Conservation (phyloP, 1,140 invertebrate genomes). For the Augochlora pura region DNA sequence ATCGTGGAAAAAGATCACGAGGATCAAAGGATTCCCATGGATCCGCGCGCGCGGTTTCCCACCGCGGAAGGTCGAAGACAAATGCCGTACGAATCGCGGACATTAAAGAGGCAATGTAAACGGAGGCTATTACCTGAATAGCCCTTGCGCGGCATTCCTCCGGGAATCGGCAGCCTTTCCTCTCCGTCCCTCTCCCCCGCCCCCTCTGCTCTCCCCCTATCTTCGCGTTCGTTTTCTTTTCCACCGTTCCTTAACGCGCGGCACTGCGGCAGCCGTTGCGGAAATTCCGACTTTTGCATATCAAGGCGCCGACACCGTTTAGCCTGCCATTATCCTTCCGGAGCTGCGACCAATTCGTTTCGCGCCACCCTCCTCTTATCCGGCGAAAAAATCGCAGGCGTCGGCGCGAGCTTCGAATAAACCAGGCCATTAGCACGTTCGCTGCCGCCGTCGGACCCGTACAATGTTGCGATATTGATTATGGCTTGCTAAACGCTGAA, state of each 20-base stretch:
- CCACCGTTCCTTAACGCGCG: constrained; percentile 42
- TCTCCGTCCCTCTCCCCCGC: constrained; percentile 19
- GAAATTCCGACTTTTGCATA: constrained; percentile 65
- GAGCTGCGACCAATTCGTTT: constrained; percentile 53
- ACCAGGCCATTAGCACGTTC: no score
- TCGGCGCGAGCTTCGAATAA: neutral
- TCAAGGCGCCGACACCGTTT: constrained; percentile 65
- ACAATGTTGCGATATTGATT: no score
- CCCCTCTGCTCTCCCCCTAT: no score
- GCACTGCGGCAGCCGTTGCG: constrained; percentile 23
- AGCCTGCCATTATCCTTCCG: constrained; percentile 51
- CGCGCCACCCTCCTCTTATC: constrained; percentile 4
- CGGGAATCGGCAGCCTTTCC: constrained; percentile 18
- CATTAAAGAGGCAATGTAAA: constrained; percentile 63
- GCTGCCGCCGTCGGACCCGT: no score
- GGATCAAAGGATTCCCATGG: constrained; percentile 49
- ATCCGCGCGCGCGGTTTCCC: neutral
- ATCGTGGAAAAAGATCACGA: constrained; percentile 38
- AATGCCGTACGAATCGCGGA: constrained; percentile 53
- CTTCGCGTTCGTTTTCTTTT: constrained; percentile 30
- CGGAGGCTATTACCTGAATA: constrained; percentile 60
- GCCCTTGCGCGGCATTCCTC: constrained; percentile 48
- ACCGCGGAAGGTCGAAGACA: constrained; percentile 49
- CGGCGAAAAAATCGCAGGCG: neutral
- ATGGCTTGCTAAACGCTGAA: no score